Evolutionary conservation across 2,113 vertebrate genomes (phyloP), one percentile per base, ranked within the genome.

Genomic region (Colius striatus): DNA sequence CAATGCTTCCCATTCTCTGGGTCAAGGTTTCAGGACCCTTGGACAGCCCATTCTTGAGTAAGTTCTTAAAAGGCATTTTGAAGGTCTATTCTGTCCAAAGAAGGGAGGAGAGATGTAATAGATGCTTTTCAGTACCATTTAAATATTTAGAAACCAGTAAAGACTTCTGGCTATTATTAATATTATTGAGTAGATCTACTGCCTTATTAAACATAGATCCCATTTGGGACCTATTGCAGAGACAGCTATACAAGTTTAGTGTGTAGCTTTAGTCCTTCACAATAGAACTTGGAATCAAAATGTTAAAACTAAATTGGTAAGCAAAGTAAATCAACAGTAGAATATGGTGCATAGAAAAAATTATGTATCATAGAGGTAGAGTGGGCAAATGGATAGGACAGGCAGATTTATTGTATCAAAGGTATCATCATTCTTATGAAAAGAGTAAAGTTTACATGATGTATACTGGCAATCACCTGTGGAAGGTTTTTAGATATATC

Each of bases 111-210:
- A 75, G 41, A 23, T 26, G 30, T 8, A 68, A 15, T 22, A 23
- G 5, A 27, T 0, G 1, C 26, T 62, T 70, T 41, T 66, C 29
- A 55, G 82, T 30, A 8, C 4, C 29, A 51, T 84, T 85, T 76
- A 76, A 92, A 76, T 87, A 75, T 92, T 95, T 78, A 87, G 57
- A 78, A 74, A 61, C 51, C 25, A 65, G 12, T 15, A 68, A 82
- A 79, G 54, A 34, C 25, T 18, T 73, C 67, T 76, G 79, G 4
- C n/a, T 88, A 47, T 34, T 83, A 36, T 94, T 92, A 66, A 38
- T 50, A 23, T 47, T 67, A 51, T 62, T 38, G 32, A 85, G 43
- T 16, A 66, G 13, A 51, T 92, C 58, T 92, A 23, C 10, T 73
- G 41, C 51, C 83, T 16, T 45, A 27, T 47, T 73, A 87, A 88